Base-by-base conservation (phyloP, 2,888 invertebrate genomes). In the Idaea straminata region DNA sequence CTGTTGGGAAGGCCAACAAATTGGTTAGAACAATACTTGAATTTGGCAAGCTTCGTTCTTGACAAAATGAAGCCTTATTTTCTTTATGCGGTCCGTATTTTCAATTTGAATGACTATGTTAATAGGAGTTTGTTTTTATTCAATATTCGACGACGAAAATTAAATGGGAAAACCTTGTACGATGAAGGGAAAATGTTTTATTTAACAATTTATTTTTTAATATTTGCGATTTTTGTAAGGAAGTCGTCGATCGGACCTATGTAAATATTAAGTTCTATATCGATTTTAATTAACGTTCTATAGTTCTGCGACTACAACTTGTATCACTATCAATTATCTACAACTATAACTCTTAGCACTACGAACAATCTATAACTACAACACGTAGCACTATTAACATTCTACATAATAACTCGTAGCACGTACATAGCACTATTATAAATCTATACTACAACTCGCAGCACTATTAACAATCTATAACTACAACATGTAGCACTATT, bases 11-110 rank as follows among this genome's bases (percentile, higher is more conserved):
- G 68, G 59, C 65, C 65, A 68, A 66, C 64, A 63, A 67, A 66
- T 66, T 69, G 64, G 57, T 67, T 68, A 69, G 68, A 68, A 65
- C 68, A 68, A 71, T 62, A 71, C 57, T 59, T 62, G 62, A 64
- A 67, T 68, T 64, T 71, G 67, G 66, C 66, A 64, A 36, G 15
- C 64, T 47, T 47, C 47, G 47, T 5, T 47, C 47, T 47, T 47
- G 47, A 47, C 47, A 47, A 47, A 47, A 47, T 47, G 47, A 47
- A 47, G 47, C 47, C 47, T 47, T 47, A 47, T 47, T 47, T 47
- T 47, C 47, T 47, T 47, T 47, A 47, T 47, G 47, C 47, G 47
- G 10, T 47, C 2, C 47, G 47, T 47, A 47, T 47, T 47, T 47
- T 47, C 47, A 47, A 47, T 47, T 10, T 10, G 47, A 13, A 47